A percentile compares a stretch with the other conserved stretches of the same genome.
Conservation (phyloP, 2,888 invertebrate genomes). For the Cotesia congregata region DNA sequence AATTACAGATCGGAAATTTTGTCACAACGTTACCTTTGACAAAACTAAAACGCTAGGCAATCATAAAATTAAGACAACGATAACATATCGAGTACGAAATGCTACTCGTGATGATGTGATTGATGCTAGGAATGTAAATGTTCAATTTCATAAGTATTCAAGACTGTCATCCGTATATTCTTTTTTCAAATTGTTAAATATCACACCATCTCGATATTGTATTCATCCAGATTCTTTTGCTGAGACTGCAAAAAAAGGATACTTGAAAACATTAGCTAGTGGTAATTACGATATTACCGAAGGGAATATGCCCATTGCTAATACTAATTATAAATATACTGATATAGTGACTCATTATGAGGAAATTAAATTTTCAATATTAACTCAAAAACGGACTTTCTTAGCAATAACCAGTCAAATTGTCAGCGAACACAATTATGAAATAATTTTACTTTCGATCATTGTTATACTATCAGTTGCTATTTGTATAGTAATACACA, state of each 20-base stretch:
- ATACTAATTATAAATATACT: background rate
- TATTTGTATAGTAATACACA: background rate
- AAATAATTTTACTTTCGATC: background rate
- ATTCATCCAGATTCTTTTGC: fast-evolving
- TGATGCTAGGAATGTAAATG: no score
- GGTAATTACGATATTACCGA: background rate
- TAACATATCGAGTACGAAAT: no score
- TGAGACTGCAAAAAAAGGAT: background rate
- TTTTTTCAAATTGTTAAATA: background rate
- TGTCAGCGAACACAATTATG: background rate
- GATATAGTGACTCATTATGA: background rate
- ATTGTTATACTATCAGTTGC: background rate
- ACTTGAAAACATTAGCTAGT: background rate
- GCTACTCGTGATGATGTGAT: no score
- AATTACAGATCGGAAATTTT: no score
- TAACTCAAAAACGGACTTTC: background rate
- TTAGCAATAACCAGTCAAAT: background rate
- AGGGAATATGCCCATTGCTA: background rate
- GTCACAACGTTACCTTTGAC: no score
- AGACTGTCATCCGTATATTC: background rate
- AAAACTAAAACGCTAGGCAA: no score
- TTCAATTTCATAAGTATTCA: no score
- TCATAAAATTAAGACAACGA: no score
- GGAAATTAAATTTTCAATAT: background rate
- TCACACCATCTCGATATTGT: background rate